Evolutionary conservation across 2,888 invertebrate genomes (phyloP), one percentile per base, ranked within the genome.

Genomic region (Odontocerum albicorne): DNA sequence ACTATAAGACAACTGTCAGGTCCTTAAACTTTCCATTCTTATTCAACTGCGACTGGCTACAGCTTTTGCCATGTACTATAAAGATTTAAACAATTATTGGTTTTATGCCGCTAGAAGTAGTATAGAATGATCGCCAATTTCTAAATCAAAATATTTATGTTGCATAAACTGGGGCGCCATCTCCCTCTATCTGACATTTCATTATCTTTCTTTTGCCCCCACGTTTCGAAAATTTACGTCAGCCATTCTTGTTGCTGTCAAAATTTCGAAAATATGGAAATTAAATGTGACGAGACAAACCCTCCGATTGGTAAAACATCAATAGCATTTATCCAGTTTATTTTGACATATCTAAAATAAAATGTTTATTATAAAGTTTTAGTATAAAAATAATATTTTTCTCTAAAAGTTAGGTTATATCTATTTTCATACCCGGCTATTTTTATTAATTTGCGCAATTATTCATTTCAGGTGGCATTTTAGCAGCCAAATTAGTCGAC

Each of bases 401-500:
- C 2, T 13, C 12, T 20, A 22, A 46, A 44, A n/a, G 36, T 40
- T 35, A 54, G 54, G 54, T 54, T 54, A 54, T 47, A 47, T 35
- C 43, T 51, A 31, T 36, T 40, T 46, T 42, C n/a, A 32, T 16
- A 21, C 33, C 43, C 52, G 52, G 52, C 40, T 44, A 27, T 42
- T 40, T 52, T 53, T 40, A 40, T 15, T 16, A 54, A 36, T 42
- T 16, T 16, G n/a, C 4, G 13, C 19, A 20, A 27, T 20, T 32
- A 33, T 61, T 43, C 51, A 59, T 77, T 73, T 47, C 70, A 89
- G 88, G 87, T 70, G 88, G 86, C 62, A 67, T 87, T 63, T 74
- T 88, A 47, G 82, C 84, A 55, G 81, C 82, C 31, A 83, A 84
- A 68, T 72, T 83, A 52, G 84, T 79, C 64, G 82, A 74, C 60